phyloP scores from a whole-genome alignment of 2,888 invertebrate genomes.

The Prosapia bicincta region DNA sequence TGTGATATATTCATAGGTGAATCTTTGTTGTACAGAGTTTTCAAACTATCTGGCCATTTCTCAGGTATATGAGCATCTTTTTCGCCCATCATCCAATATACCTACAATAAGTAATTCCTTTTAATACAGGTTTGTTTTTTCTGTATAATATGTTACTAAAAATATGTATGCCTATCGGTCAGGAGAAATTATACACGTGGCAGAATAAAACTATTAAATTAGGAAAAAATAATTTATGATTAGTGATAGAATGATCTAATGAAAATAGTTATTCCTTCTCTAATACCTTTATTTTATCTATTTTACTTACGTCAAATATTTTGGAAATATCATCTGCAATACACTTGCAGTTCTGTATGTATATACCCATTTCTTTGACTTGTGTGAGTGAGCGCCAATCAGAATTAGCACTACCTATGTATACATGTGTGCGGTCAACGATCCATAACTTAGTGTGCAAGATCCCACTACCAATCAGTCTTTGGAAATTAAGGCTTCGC shows the following conservation, averaged over 20 bases:
- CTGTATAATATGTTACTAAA: too few relatives aligned
- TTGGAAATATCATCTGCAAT: slow-evolving; percentile 80
- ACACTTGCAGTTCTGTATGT: slow-evolving; percentile 78
- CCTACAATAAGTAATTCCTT: too few relatives aligned
- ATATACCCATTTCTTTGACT: slow-evolving; percentile 87
- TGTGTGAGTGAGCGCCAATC: slow-evolving; percentile 96
- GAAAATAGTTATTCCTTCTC: too few relatives aligned
- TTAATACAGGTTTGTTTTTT: too few relatives aligned
- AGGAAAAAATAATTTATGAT: too few relatives aligned
- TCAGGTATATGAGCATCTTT: slow-evolving; percentile 68
- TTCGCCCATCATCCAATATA: slow-evolving; percentile 84
- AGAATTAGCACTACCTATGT: slow-evolving; percentile 96
- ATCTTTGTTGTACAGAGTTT: slow-evolving; percentile 67
- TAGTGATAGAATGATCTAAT: too few relatives aligned
- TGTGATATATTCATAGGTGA: slow-evolving; percentile 67
- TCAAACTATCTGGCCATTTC: slow-evolving; percentile 69
- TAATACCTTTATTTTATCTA: too few relatives aligned
- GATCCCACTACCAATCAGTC: slow-evolving; percentile 78
- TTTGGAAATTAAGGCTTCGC: slow-evolving; percentile 76
- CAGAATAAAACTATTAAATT: too few relatives aligned
- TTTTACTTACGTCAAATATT: slow-evolving; percentile 74
- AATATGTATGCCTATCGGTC: too few relatives aligned
- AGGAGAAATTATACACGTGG: too few relatives aligned
- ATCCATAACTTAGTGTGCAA: slow-evolving; percentile 96
- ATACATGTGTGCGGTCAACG: slow-evolving; percentile 82